Conservation (phyloP, 2,113 vertebrate species). For the Pleuronectes platessa region DNA sequence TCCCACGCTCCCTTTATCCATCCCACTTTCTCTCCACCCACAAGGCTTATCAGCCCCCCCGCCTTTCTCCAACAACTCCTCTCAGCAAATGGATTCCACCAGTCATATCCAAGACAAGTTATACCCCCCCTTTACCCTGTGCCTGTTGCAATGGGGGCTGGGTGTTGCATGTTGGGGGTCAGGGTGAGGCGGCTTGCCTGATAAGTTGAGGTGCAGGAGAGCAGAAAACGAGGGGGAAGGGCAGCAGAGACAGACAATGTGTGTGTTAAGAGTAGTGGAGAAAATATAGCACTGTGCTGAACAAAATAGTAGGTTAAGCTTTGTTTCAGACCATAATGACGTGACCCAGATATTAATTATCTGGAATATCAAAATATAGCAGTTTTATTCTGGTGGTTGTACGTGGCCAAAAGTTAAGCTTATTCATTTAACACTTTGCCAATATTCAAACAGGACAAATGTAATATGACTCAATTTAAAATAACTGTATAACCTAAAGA, state of each 20-base stretch:
- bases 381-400: too few species aligned
- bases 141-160: constrained; percentile 60
- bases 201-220: constrained; percentile 72
- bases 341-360: too few species aligned
- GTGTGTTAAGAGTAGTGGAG: constrained; percentile 39
- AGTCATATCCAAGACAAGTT: constrained; percentile 61
- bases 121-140: constrained; percentile 9
- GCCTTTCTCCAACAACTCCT: constrained; percentile 52
- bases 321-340: background rate
- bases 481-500: too few species aligned
- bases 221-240: constrained; percentile 50
- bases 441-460: too few species aligned
- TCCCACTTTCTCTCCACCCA: constrained; percentile 68
- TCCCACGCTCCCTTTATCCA: constrained; percentile 44
- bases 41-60: constrained; percentile 63
- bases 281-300: background rate
- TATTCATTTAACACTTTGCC: background rate
- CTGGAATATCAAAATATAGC: too few species aligned
- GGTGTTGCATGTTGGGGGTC: constrained; percentile 56
- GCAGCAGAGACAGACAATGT: constrained; percentile 15
- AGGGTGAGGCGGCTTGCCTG: constrained; percentile 42
- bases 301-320: background rate
- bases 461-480: too few species aligned
- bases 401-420: background rate
- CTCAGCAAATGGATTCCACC: constrained; percentile 59